Evolutionary conservation across 92 coral and sea anemone genomes (phyloP), one percentile per base, ranked within the genome.

Genomic region (Chrysogorgia sp.): DNA sequence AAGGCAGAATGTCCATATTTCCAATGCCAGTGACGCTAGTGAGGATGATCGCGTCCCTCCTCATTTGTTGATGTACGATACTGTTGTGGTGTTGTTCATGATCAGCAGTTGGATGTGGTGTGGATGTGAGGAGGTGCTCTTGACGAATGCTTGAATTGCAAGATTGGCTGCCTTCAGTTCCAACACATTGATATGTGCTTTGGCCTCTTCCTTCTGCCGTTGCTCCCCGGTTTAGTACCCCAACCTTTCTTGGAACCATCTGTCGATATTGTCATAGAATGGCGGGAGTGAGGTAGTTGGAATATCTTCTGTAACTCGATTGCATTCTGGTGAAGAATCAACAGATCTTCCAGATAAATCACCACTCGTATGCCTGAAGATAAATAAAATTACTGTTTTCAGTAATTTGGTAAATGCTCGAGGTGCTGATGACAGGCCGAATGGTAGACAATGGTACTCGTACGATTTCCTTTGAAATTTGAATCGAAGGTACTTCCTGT

Each of bases 1-100:
- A 60, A 81, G 62, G 79, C 83, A 58, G 67, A 81, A 75, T 57
- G 81, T 81, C 83, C 90, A 86, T 47, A 75, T 64, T 1, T 86
- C 90, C 71, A 86, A 48, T 10, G 86, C 83, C 37, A 86, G 83
- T 19, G 65, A 52, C 35, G 33, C 79, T 47, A 75, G 80, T 40
- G 86, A 63, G 59, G 79, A 71, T 19, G 79, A 49, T 0, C 81
- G 86, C 47, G 81, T 68, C 67, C 74, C 74, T 75, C 67, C 72
- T 37, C 81, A 34, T 41, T 45, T 74, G 85, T 49, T 66, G 24
- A 62, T 33, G 65, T 56, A 31, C 55, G 74, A 41, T 19, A 75
- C 77, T 40, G 63, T 67, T 7, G 65, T 71, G 55, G 75, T 41
- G 40, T 82, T 37, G 65, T 72, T 65, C 79, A 31, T 72, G 25